phyloP scores from a whole-genome alignment of 2,113 vertebrate genomes.

The Hemicordylus capensis region DNA sequence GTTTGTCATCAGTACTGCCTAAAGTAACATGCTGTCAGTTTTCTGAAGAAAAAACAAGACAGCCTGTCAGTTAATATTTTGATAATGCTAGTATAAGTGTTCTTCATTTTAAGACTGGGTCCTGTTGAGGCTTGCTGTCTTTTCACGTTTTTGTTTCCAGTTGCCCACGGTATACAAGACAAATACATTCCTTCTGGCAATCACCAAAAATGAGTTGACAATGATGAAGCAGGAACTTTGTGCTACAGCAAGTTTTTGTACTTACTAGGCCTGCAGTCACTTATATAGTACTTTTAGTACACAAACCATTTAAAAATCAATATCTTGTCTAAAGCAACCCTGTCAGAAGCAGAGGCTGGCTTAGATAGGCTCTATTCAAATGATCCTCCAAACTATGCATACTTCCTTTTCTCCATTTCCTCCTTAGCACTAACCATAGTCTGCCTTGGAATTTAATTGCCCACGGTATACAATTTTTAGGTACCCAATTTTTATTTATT shows the following conservation, averaged over 20 bases:
- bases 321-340: neutral
- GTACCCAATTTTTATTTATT: no score
- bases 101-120: fast-evolving
- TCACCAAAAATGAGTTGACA: neutral
- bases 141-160: fast-evolving
- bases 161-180: fast-evolving
- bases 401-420: neutral
- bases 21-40: constrained; percentile 17
- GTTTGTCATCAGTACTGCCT: constrained; percentile 43
- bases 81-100: neutral
- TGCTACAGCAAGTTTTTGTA: neutral
- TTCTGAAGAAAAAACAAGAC: neutral
- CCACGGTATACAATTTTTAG: no score
- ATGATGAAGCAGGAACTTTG: neutral
- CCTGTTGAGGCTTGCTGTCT: neutral
- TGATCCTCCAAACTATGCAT: neutral
- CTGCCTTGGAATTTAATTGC: neutral
- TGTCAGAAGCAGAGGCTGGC: neutral
- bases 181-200: neutral
- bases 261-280: neutral
- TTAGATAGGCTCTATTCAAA: neutral
- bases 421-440: no score
- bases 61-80: constrained; percentile 23
- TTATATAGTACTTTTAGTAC: neutral
- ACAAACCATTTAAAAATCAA: neutral